These are phyloP conservation scores for Brachyhypopomus gauderio DNA, from an alignment of 2,113 vertebrate species.

Conservation along the genomic window DNA sequence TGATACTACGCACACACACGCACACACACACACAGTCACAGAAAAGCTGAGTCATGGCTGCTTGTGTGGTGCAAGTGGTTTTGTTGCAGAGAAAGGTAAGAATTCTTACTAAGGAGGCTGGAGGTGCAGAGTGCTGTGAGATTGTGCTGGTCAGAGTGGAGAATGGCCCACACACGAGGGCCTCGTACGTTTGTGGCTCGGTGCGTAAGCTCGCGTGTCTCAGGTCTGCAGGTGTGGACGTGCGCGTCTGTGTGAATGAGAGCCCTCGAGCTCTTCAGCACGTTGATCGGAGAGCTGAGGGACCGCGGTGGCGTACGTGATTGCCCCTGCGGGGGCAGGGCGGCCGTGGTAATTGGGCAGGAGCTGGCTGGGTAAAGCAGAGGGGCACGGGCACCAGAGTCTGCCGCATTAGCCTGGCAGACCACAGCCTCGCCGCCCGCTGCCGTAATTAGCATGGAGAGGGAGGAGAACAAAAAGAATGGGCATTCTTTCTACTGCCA, in stretches of 20 bases:
- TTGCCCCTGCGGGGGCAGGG: neutral
- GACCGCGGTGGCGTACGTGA: neutral
- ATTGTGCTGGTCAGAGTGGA: neutral
- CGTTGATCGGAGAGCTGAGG: neutral
- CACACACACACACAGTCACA: conserved; percentile 6
- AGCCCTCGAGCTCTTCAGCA: neutral
- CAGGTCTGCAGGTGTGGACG: conserved; percentile 24
- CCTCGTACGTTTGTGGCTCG: neutral
- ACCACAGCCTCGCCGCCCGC: conserved; percentile 32
- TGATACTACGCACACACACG: neutral
- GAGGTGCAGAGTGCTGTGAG: neutral
- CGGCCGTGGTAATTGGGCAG: conserved; percentile 6
- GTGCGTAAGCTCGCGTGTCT: too few species aligned
- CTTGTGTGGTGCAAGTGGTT: conserved; percentile 9
- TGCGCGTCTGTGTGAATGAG: conserved; percentile 8
- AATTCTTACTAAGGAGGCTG: neutral
- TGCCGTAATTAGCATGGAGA: conserved; percentile 29
- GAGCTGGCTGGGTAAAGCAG: conserved; percentile 32
- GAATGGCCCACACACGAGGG: neutral
- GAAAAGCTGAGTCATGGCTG: neutral
- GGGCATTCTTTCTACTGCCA: conserved; percentile 50
- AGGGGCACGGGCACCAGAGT: conserved; percentile 5
- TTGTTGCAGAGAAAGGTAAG: neutral
- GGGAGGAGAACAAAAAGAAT: neutral
- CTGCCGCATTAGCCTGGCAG: conserved; percentile 38